A percentile compares a stretch with the other conserved stretches of the same genome.
These are phyloP conservation scores for Clostera curtula DNA, from an alignment of 2,888 invertebrate species.

Conservation along the genomic window DNA sequence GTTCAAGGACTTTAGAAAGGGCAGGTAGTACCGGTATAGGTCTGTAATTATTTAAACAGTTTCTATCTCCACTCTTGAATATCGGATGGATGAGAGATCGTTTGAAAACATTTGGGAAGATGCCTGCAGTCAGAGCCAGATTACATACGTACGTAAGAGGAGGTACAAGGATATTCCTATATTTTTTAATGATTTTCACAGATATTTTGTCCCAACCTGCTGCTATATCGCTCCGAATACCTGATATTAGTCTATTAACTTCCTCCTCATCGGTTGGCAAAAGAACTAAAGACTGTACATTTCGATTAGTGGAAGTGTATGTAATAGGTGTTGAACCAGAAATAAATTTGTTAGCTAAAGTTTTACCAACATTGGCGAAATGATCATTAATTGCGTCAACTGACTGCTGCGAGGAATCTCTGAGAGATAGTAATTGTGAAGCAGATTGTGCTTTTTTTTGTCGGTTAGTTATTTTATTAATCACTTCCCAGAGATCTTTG, in stretches of 20 bases:
- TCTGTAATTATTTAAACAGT: too few relatives aligned
- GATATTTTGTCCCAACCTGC: conserved; percentile 8
- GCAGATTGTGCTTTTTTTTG: too few relatives aligned
- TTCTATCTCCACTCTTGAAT: conserved; percentile 10
- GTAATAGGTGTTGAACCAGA: too few relatives aligned
- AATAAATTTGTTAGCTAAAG: too few relatives aligned
- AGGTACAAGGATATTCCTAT: conserved; percentile 3
- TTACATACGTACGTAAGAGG: conserved; percentile 5
- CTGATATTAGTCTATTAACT: background rate
- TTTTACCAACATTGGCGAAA: too few relatives aligned
- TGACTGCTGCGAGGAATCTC: too few relatives aligned
- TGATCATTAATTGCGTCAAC: too few relatives aligned
- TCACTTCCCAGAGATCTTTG: too few relatives aligned
- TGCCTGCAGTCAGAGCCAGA: conserved; percentile 3
- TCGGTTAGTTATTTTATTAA: too few relatives aligned
- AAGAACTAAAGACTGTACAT: background rate
- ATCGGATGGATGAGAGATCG: conserved; percentile 11
- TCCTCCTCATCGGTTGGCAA: conserved; percentile 5
- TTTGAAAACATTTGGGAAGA: conserved; percentile 12
- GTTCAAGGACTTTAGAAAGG: conserved; percentile 13
- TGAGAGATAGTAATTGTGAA: too few relatives aligned
- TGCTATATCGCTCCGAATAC: conserved; percentile 3
- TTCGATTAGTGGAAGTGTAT: too few relatives aligned
- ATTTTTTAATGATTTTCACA: conserved; percentile 1
- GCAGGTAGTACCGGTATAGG: conserved; percentile 11